These are phyloP conservation scores for Enteromius fasciolatus DNA, from an alignment of 2,797 vertebrate genomes.

Conservation along the genomic window DNA sequence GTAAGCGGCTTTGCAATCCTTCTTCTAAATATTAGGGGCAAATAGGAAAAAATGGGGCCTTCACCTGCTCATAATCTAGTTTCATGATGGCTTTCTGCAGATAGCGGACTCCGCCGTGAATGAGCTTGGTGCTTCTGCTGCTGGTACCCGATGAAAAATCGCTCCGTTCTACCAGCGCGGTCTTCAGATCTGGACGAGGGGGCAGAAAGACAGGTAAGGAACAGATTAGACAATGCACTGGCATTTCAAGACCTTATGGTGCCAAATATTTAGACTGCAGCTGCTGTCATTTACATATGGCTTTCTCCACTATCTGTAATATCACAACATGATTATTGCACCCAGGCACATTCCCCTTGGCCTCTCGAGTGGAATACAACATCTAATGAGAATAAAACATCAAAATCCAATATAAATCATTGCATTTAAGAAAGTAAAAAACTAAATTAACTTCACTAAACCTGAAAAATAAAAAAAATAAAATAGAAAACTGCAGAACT, in stretches of 20 bases:
- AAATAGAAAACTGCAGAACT: no score
- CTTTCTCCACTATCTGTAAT: conserved; percentile 56
- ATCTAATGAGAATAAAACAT: conserved; percentile 14
- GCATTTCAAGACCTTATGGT: conserved; percentile 58
- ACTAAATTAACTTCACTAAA: neutral
- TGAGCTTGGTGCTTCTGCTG: conserved; percentile 97
- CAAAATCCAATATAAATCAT: neutral
- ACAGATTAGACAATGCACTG: conserved; percentile 57
- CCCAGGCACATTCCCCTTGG: conserved; percentile 21
- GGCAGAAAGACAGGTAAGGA: conserved; percentile 64
- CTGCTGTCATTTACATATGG: conserved; percentile 61
- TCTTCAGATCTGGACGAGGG: conserved; percentile 87
- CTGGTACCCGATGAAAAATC: conserved; percentile 98
- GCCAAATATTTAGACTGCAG: conserved; percentile 62
- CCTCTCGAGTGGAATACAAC: conserved; percentile 12
- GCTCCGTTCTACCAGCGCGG: conserved; percentile 92
- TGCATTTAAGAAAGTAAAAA: neutral
- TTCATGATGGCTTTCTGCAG: conserved; percentile 98
- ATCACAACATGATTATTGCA: conserved; percentile 61
- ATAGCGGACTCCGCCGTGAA: conserved; percentile 97
- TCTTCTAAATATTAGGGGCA: conserved; percentile 43
- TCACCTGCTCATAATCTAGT: conserved; percentile 95
- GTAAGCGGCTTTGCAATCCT: conserved; percentile 7
- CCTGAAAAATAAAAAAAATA: no score
- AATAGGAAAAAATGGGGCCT: conserved; percentile 60